Conservation (phyloP, 2,113 vertebrate genomes). For the Trematomus loennbergii region DNA sequence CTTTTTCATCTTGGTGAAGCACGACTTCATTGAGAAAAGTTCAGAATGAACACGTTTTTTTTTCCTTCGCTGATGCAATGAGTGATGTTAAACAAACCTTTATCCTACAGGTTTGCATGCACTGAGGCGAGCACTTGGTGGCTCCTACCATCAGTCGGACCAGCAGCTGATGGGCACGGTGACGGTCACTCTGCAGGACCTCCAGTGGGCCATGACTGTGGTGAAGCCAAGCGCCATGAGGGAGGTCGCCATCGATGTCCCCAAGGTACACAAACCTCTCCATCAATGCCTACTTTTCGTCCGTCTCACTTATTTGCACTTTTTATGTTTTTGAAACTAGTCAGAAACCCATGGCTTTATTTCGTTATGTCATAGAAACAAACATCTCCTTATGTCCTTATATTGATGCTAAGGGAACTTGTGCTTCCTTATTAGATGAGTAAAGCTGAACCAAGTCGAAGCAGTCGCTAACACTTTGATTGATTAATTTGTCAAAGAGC, state of each 20-base stretch:
- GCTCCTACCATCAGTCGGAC: constrained; percentile 79
- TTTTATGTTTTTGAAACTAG: background rate
- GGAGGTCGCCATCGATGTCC: constrained; percentile 95
- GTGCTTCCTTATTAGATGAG: background rate
- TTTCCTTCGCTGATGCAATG: background rate
- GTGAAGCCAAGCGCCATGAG: constrained; percentile 98
- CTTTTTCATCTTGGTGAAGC: background rate
- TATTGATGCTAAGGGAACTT: background rate
- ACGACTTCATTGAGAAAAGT: background rate
- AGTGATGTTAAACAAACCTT: background rate
- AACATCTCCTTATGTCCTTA: background rate
- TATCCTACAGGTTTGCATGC: constrained; percentile 87
- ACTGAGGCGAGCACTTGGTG: constrained; percentile 83
- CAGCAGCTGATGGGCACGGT: constrained; percentile 84
- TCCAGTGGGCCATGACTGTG: constrained; percentile 90
- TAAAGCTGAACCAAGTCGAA: background rate
- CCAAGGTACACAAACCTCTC: constrained; percentile 84
- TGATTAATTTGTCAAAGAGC: background rate
- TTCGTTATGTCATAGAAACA: background rate
- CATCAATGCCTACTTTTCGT: background rate
- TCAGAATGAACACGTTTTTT: background rate
- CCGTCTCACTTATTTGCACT: background rate
- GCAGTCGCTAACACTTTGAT: background rate
- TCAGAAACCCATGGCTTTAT: background rate
- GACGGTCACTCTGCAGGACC: constrained; percentile 88